phyloP scores from a whole-genome alignment of 2,113 vertebrate genomes.

The Calidris pygmaea region DNA sequence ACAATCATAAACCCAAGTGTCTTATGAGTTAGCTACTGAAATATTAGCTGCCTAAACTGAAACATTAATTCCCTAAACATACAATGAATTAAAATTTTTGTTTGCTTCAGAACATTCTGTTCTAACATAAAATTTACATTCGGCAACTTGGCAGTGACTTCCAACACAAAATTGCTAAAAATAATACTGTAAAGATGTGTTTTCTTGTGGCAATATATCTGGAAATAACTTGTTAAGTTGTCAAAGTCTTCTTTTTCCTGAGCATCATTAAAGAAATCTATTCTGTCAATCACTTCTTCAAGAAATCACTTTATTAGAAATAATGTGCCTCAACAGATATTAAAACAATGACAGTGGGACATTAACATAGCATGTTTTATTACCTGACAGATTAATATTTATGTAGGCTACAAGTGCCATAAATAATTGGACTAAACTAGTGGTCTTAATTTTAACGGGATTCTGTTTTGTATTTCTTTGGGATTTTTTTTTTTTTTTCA shows the following conservation, averaged over 20 bases:
- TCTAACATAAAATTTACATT: neutral
- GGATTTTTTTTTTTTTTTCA: neutral
- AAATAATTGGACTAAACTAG: conserved; percentile 38
- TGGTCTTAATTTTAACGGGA: neutral
- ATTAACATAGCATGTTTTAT: neutral
- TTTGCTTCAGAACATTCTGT: neutral
- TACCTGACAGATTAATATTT: conserved; percentile 56
- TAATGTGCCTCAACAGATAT: neutral
- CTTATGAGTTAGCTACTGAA: neutral
- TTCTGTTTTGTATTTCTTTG: neutral
- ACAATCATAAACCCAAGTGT: neutral
- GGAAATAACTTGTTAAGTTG: neutral
- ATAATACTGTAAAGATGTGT: neutral
- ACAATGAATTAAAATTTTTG: neutral
- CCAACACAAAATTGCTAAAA: neutral
- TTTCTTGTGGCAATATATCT: neutral
- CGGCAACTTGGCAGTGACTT: neutral
- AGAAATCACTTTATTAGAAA: conserved; percentile 1
- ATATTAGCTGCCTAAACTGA: neutral
- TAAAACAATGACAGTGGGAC: neutral
- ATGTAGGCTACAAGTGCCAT: neutral
- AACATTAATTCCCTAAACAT: neutral
- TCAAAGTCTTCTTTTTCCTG: neutral
- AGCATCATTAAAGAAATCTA: neutral
- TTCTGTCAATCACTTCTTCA: neutral